These are phyloP conservation scores for Lanius collurio DNA, from an alignment of 2,113 vertebrate genomes.

Conservation along the genomic window DNA sequence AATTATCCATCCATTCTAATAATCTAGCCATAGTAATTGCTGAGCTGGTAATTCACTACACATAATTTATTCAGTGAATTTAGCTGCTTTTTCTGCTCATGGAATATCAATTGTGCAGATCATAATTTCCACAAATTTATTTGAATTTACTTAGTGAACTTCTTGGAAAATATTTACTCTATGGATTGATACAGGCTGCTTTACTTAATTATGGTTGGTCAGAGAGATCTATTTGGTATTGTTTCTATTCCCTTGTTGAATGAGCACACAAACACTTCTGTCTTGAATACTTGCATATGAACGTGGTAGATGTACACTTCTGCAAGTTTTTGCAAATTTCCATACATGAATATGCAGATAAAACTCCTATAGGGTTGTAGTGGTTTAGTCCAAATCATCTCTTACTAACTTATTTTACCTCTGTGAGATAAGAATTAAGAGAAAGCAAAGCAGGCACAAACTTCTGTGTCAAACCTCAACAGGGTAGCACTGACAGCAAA, in stretches of 20 bases:
- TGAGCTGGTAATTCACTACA: slow-evolving; percentile 34
- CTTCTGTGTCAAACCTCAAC: too few relatives aligned
- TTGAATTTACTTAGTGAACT: slow-evolving; percentile 42
- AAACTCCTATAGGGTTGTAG: not conserved
- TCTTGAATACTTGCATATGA: slow-evolving; percentile 21
- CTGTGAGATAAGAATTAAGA: too few relatives aligned
- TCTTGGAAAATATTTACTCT: slow-evolving; percentile 62
- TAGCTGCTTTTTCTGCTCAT: slow-evolving; percentile 29
- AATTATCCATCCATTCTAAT: slow-evolving; percentile 23
- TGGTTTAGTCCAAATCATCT: too few relatives aligned
- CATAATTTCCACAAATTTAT: slow-evolving; percentile 55
- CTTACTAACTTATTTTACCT: too few relatives aligned
- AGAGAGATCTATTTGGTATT: slow-evolving; percentile 48
- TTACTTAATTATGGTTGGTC: slow-evolving; percentile 58
- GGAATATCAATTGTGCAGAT: slow-evolving; percentile 35
- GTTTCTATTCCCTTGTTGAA: slow-evolving; percentile 58
- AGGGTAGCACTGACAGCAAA: not conserved
- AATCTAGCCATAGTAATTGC: slow-evolving; percentile 8
- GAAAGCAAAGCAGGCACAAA: too few relatives aligned
- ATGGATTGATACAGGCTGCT: slow-evolving; percentile 49
- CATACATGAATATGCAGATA: slow-evolving; percentile 27
- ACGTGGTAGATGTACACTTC: not conserved
- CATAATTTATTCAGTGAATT: slow-evolving; percentile 39
- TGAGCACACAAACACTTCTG: slow-evolving; percentile 41
- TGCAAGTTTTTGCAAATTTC: slow-evolving; percentile 38